phyloP scores from a whole-genome alignment of 2,113 vertebrate species.

The Peucedramus taeniatus region DNA sequence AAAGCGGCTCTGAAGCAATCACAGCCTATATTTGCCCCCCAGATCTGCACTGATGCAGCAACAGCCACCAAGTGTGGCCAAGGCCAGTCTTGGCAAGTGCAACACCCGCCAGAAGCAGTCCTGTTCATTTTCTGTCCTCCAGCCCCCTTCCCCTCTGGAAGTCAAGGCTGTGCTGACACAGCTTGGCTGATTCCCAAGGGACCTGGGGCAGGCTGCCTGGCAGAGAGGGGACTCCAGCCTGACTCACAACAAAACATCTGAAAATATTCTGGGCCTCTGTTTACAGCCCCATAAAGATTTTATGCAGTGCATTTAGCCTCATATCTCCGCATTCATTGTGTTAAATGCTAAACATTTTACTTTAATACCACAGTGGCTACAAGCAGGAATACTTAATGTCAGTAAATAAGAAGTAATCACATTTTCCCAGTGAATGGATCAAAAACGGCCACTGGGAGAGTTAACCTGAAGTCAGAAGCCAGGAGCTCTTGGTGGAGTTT shows the following conservation, averaged over 20 bases:
- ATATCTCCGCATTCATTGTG: neutral
- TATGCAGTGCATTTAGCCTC: constrained; percentile 55
- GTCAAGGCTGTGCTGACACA: neutral
- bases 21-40: neutral
- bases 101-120: neutral
- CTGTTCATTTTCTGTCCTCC: neutral
- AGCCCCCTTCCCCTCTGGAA: neutral
- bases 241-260: neutral
- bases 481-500: neutral
- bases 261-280: neutral
- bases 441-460: constrained; percentile 17
- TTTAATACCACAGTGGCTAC: constrained; percentile 34
- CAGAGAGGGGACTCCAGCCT: neutral
- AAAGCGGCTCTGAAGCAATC: neutral
- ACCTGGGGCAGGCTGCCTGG: neutral
- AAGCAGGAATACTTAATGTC: constrained; percentile 48
- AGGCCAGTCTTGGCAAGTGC: neutral
- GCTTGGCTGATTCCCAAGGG: neutral
- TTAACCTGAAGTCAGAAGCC: neutral
- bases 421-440: constrained; percentile 24
- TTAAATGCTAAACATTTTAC: constrained; percentile 48
- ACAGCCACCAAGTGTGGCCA: neutral
- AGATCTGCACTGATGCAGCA: neutral
- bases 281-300: constrained; percentile 50
- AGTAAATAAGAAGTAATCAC: constrained; percentile 62